These are phyloP conservation scores for Lithophane ornitopus DNA, from an alignment of 2,888 invertebrate species.

Conservation along the genomic window DNA sequence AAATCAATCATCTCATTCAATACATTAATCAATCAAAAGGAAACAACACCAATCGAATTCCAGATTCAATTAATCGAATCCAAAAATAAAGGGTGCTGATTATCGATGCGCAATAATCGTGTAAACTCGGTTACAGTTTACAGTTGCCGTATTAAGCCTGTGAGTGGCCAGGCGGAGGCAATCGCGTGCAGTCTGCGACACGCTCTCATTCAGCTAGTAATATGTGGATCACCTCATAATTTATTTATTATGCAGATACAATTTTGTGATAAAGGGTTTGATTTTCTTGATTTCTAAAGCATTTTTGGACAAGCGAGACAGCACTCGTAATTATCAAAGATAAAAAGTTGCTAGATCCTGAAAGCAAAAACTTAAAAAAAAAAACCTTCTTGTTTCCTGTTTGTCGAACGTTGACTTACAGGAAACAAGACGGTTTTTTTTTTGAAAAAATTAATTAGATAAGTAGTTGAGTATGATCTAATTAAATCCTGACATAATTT, in stretches of 20 bases:
- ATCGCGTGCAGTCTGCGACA: constrained; percentile 72
- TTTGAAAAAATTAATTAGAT: too few relatives aligned
- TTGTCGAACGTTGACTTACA: too few relatives aligned
- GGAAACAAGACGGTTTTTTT: too few relatives aligned
- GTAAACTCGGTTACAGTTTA: constrained; percentile 75
- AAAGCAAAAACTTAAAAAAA: background rate
- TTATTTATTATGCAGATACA: background rate
- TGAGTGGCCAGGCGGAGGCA: constrained; percentile 62
- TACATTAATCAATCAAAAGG: constrained; percentile 16
- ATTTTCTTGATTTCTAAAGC: background rate
- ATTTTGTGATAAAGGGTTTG: background rate
- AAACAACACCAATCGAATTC: constrained; percentile 22
- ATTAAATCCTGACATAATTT: background rate
- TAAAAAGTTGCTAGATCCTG: background rate
- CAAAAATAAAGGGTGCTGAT: constrained; percentile 66
- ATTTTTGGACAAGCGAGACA: background rate
- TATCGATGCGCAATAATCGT: constrained; percentile 80
- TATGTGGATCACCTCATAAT: constrained; percentile 60
- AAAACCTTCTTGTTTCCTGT: too few relatives aligned
- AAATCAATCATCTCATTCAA: background rate
- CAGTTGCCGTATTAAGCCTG: constrained; percentile 63
- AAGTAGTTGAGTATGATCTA: too few relatives aligned
- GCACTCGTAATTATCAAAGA: too few relatives aligned
- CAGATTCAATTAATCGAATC: constrained; percentile 54
- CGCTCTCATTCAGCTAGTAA: constrained; percentile 59